Percentiles rank a stretch among this genome's conserved stretches.
Evolutionary conservation across 2,888 invertebrate genomes (phyloP).

Genomic region (Aporophyla nigra): DNA sequence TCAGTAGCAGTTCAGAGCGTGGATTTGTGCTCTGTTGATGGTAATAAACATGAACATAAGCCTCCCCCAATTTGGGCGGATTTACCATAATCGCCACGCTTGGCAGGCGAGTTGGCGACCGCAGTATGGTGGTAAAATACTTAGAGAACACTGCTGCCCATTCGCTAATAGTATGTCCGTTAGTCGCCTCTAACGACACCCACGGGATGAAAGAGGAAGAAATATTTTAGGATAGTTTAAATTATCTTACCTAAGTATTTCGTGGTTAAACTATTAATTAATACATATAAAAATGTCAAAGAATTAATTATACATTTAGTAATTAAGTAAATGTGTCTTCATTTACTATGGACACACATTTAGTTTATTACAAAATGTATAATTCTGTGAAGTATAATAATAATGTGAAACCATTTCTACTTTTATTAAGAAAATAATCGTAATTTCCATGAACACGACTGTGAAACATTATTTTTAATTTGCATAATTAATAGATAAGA

Average conservation of each 20-base stretch:
- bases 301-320: slow-evolving; percentile 19
- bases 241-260: slow-evolving; percentile 4
- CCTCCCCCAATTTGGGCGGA: no score
- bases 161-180: no score
- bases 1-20: no score
- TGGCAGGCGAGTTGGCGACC: no score
- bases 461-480: background rate
- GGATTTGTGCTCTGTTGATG: no score
- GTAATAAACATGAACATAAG: no score
- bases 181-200: no score
- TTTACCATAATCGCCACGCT: no score
- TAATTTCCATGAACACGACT: background rate
- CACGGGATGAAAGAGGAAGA: no score
- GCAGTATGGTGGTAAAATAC: no score
- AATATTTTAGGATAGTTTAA: background rate
- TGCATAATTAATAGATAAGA: background rate
- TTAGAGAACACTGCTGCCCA: no score
- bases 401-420: background rate
- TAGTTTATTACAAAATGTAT: no score
- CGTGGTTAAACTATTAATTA: background rate
- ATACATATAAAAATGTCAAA: slow-evolving; percentile 3
- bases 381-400: background rate
- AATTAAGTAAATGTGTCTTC: slow-evolving; percentile 1
- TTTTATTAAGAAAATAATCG: background rate
- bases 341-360: background rate